Conservation (phyloP, 2,797 vertebrate species). For the Saxicola maurus region DNA sequence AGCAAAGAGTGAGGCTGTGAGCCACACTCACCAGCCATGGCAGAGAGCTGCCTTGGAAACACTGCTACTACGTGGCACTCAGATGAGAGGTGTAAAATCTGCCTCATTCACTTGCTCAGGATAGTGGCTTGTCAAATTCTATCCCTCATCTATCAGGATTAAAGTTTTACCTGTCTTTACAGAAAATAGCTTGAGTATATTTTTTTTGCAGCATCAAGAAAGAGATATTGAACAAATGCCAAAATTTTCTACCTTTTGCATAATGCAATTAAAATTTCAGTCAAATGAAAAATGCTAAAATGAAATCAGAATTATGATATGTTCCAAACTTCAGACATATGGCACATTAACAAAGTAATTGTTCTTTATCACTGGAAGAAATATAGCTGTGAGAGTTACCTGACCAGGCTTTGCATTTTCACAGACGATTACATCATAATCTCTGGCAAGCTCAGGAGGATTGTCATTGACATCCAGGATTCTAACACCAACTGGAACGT, state of each 20-base stretch:
- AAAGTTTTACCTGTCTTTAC: neutral
- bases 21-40: neutral
- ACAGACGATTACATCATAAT: conserved; percentile 91
- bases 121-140: neutral
- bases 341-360: neutral
- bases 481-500: conserved; percentile 86
- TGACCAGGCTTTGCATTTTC: conserved; percentile 91
- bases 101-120: neutral
- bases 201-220: neutral
- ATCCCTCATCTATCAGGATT: neutral
- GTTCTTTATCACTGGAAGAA: neutral
- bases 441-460: conserved; percentile 83
- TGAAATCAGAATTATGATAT: neutral
- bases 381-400: conserved; percentile 73
- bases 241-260: neutral
- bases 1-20: neutral
- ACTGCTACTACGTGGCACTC: neutral
- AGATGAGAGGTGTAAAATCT: neutral
- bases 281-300: neutral
- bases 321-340: neutral
- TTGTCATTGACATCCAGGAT: conserved; percentile 96
- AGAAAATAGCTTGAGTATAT: neutral
- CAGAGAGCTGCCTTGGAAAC: neutral
- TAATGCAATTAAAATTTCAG: neutral
- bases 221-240: neutral